phyloP scores from a whole-genome alignment of 23 tunicate genomes.

The Ciona savignyi region DNA sequence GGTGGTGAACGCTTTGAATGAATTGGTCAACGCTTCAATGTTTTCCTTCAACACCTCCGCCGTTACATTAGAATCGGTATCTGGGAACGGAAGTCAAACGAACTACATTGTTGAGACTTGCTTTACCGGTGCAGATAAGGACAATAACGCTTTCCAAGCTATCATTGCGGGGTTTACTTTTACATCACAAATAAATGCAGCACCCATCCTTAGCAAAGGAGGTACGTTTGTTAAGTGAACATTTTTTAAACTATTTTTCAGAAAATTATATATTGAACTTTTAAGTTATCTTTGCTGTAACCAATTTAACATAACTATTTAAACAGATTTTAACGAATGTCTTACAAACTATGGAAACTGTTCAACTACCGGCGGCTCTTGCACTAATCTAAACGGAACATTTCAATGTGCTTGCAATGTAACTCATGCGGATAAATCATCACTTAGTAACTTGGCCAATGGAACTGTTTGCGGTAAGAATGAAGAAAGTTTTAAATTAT shows the following conservation, averaged over 20 bases:
- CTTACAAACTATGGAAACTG: neutral
- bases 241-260: too few species aligned
- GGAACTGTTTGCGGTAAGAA: neutral
- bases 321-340: neutral
- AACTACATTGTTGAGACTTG: neutral
- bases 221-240: too few species aligned
- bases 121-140: neutral
- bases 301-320: too few species aligned
- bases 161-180: neutral
- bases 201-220: neutral
- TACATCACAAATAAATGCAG: neutral
- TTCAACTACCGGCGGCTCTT: neutral
- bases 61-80: neutral
- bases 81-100: neutral
- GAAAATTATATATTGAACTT: too few species aligned
- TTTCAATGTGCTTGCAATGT: neutral
- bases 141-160: neutral
- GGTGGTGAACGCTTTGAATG: neutral
- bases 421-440: neutral
- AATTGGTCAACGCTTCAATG: neutral
- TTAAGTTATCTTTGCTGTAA: too few species aligned
- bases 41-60: neutral
- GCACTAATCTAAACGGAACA: neutral
- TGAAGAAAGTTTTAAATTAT: too few species aligned
- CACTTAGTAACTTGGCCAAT: neutral